phyloP scores from a whole-genome alignment of 2,797 vertebrate species.

The Schizothorax lantsangensis region DNA sequence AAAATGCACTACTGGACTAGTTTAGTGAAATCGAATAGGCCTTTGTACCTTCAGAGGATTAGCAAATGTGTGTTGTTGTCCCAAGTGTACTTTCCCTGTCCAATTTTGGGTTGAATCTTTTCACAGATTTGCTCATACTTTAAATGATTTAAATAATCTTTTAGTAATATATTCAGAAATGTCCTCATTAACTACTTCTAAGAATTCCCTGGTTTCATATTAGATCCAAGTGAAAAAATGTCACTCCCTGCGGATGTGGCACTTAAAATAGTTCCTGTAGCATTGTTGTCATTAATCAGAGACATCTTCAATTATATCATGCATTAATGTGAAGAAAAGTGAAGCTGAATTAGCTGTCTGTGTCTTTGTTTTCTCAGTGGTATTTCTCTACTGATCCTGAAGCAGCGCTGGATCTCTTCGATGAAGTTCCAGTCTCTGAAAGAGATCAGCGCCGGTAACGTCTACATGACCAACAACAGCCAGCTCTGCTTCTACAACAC shows the following conservation, averaged over 20 bases:
- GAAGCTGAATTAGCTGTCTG: not conserved
- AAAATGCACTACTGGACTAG: not conserved
- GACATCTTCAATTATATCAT: not conserved
- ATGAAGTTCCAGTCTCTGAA: slow-evolving; percentile 92
- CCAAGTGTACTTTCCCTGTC: slow-evolving; percentile 3
- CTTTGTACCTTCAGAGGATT: slow-evolving; percentile 13
- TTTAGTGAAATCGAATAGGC: not conserved
- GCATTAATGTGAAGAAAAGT: not conserved
- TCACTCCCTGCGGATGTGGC: not conserved
- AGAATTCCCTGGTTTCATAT: slow-evolving; percentile 32
- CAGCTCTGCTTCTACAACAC: slow-evolving; percentile 97
- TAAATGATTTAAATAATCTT: slow-evolving; percentile 32
- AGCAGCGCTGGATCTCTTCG: slow-evolving; percentile 92
- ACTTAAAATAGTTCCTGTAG: slow-evolving; percentile 26
- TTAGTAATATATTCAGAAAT: slow-evolving; percentile 41
- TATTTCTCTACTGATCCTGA: slow-evolving; percentile 94
- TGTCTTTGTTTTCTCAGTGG: slow-evolving; percentile 73
- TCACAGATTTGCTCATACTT: slow-evolving; percentile 10
- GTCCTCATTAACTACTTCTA: slow-evolving; percentile 43
- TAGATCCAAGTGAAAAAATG: slow-evolving; percentile 33
- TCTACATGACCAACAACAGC: slow-evolving; percentile 97
- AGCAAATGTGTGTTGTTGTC: not conserved
- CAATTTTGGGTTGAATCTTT: not conserved
- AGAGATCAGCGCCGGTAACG: slow-evolving; percentile 97
- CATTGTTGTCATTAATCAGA: not conserved